Base-by-base conservation (phyloP, 2,888 invertebrate species). In the Anagyrus pseudococci region DNA sequence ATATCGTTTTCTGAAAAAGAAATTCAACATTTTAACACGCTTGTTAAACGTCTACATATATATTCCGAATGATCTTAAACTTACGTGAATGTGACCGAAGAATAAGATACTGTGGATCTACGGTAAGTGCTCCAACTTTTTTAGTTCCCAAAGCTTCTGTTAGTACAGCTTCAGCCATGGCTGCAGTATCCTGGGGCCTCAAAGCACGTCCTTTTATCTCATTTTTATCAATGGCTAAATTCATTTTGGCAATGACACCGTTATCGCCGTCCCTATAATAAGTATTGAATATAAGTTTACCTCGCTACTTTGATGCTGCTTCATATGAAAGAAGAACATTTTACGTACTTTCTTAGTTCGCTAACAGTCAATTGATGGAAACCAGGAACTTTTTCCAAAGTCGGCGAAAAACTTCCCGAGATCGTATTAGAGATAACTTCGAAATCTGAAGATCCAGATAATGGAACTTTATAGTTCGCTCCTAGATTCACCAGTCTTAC, bases 21-120 rank as follows among this genome's bases (percentile, higher is more conserved):
- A n/a, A n/a, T n/a, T n/a, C n/a, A 17, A 43, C 4, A 17, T 19
- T 43, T 26, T 15, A 25, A 26, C 17, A 41, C 33, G 2, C 15
- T 15, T 47, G 19, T 23, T n/a, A 55, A 25, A 19, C 15, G 23
- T 29, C 33, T 17, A n/a, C 19, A 20, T 10, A 10, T 17, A n/a
- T n/a, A n/a, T n/a, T n/a, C n/a, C n/a, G n/a, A n/a, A n/a, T n/a
- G n/a, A n/a, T 26, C 26, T 44, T 19, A 25, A 19, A 61, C 89
- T 86, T 80, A 93, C 93, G 83, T 76, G 87, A 72, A 19, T 80
- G 85, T 1, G 91, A 87, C 73, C 88, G 87, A 71, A 93, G 88
- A 56, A 89, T 86, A 63, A 94, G 81, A 77, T 89, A 94, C 64
- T 89, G 87, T 0, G 94, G 93, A 79, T 96, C 94, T 0, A 95